Percentiles rank a stretch among this genome's conserved stretches.
Conservation (phyloP, 2,797 vertebrate genomes). For the Coendou prehensilis region DNA sequence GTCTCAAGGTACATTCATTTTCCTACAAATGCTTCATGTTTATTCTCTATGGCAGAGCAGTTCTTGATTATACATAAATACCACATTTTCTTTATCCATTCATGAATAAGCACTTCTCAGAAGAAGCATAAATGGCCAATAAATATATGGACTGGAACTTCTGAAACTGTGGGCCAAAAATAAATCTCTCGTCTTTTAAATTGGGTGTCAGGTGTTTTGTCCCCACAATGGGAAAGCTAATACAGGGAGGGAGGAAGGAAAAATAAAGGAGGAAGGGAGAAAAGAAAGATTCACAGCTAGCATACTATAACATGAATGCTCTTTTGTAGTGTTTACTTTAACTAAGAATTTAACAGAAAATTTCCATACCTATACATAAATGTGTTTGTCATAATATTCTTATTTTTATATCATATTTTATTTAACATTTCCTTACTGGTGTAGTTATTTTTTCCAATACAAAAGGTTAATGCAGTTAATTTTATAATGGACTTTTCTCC, state of each 20-base stretch:
- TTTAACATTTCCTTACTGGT: neutral
- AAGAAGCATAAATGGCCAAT: neutral
- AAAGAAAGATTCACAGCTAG: neutral
- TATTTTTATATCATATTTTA: neutral
- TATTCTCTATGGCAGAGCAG: neutral
- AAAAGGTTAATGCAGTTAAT: neutral
- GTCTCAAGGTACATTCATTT: neutral
- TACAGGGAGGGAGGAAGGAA: neutral
- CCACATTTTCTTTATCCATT: neutral
- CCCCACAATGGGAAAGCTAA: neutral
- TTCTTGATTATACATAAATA: neutral
- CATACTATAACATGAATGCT: neutral
- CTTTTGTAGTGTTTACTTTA: neutral
- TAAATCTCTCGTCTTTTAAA: neutral
- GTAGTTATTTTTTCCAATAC: neutral
- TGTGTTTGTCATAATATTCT: neutral
- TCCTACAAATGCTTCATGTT: neutral
- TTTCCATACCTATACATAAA: neutral
- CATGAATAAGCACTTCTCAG: neutral
- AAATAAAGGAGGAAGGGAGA: neutral
- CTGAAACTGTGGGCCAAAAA: neutral
- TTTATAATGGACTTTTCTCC: neutral
- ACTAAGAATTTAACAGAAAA: neutral
- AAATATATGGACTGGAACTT: neutral
- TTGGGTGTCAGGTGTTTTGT: neutral